Evolutionary conservation across 2,113 vertebrate genomes (phyloP).

Genomic region (Microtus richardsoni): DNA sequence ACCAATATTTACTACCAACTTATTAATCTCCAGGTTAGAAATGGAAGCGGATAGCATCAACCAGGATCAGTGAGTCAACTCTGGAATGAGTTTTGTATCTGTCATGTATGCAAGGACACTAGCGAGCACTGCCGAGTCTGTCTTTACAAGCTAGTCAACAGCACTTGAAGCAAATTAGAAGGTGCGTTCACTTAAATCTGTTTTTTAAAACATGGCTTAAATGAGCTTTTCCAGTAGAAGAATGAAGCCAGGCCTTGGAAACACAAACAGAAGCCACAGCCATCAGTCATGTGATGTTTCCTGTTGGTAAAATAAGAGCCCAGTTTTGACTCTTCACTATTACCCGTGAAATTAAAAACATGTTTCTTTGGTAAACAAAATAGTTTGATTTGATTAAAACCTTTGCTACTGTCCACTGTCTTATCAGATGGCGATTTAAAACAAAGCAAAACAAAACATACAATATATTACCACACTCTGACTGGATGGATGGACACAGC

Average conservation of each 20-base stretch:
- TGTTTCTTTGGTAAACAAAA: conserved; percentile 80
- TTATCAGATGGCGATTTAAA: conserved; percentile 70
- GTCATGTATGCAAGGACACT: conserved; percentile 76
- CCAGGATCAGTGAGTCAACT: conserved; percentile 79
- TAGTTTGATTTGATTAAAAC: conserved; percentile 68
- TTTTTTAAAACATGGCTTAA: conserved; percentile 58
- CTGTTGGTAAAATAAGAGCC: conserved; percentile 53
- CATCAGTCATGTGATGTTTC: neutral
- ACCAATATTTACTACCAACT: conserved; percentile 80
- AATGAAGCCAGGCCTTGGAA: conserved; percentile 74
- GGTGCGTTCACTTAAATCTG: conserved; percentile 77
- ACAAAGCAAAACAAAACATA: conserved; percentile 51
- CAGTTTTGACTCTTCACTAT: conserved; percentile 65
- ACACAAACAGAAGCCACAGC: conserved; percentile 53
- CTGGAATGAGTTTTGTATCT: conserved; percentile 80
- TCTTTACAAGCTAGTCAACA: conserved; percentile 79
- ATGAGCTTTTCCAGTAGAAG: conserved; percentile 65
- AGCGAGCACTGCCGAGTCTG: conserved; percentile 34
- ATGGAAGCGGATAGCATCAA: conserved; percentile 79
- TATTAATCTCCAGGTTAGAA: conserved; percentile 82
- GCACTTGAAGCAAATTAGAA: conserved; percentile 79
- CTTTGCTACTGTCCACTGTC: conserved; percentile 55
- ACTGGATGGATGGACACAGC: neutral
- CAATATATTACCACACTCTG: neutral
- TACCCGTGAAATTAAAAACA: conserved; percentile 64